Conservation (phyloP, 2,888 invertebrate genomes). For the Drosophila prostipennis region DNA sequence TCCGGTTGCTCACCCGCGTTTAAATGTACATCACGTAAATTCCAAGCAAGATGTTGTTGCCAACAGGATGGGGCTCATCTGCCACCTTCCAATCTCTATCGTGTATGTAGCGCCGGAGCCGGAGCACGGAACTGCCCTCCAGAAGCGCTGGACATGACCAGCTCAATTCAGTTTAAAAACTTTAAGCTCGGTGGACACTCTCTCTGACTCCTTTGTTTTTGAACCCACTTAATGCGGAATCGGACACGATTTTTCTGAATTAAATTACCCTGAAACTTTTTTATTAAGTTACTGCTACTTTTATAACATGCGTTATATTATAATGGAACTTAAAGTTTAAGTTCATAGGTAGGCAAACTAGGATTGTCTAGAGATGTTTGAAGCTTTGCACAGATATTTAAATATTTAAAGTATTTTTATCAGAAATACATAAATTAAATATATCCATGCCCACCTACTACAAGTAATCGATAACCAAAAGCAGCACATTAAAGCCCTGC, state of each 20-base stretch:
- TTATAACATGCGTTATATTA: too few relatives aligned
- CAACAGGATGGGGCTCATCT: conserved; percentile 17
- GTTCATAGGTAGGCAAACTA: too few relatives aligned
- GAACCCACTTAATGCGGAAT: background rate
- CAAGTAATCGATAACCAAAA: background rate
- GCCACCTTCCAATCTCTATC: background rate
- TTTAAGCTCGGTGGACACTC: background rate
- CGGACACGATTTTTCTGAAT: background rate
- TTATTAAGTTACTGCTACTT: too few relatives aligned
- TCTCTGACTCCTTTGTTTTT: background rate
- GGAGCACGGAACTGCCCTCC: conserved; percentile 5
- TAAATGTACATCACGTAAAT: conserved; percentile 77
- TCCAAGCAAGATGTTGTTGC: conserved; percentile 69
- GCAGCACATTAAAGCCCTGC: background rate
- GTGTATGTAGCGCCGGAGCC: conserved; percentile 2
- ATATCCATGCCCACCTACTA: background rate
- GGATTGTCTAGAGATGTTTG: too few relatives aligned
- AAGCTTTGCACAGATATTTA: too few relatives aligned
- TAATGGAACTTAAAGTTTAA: too few relatives aligned
- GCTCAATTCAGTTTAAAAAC: conserved; percentile 9
- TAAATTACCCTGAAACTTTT: background rate
- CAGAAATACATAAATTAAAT: background rate
- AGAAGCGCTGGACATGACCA: conserved; percentile 6
- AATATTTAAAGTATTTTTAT: too few relatives aligned
- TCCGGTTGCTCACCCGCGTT: conserved; percentile 67